Base-by-base conservation (phyloP, 2,888 invertebrate genomes). In the Arrhopalites spinosus region DNA sequence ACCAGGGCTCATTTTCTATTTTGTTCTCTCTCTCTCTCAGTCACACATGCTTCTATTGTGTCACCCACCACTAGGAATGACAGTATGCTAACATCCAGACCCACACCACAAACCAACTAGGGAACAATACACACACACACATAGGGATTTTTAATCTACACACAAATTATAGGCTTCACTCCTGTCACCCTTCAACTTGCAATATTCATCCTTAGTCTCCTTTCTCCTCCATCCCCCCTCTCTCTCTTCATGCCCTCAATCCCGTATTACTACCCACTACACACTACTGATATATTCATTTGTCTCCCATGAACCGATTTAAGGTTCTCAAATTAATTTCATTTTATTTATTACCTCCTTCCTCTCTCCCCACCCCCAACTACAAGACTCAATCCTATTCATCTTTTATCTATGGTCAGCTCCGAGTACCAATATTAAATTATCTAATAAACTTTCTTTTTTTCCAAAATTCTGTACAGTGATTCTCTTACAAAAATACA, bases 181-280 rank as follows among this genome's bases (percentile, higher is more conserved):
- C 69, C 53, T 69, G 69, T 69, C 53, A 69, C 69, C 69, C 69
- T 69, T 69, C 69, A 43, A 43, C 72, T 63, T 63, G 50, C 25
- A 17, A 27, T 69, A 25, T 45, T 53, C 17, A 23, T 50, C 29
- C n/a, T 11, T 25, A 45, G 29, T 23, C 47, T 68, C 47, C 20
- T 45, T 23, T 13, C 47, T 68, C 25, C 5, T 36, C 3, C 36
- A 36, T 7, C 36, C 3, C 36, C 11, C 36, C 36, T 7, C 36
- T 7, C 36, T 7, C 36, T 7, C 36, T 7, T 36, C 36, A 36
- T 11, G 5, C 36, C 36, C 36, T 7, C 36, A 36, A n/a, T n/a
- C n/a, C n/a, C n/a, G n/a, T n/a, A n/a, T n/a, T n/a, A n/a, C n/a
- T n/a, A n/a, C n/a, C n/a, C n/a, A n/a, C n/a, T n/a, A n/a, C n/a